Conservation (phyloP, 2,113 vertebrate genomes). For the Passer montanus region DNA sequence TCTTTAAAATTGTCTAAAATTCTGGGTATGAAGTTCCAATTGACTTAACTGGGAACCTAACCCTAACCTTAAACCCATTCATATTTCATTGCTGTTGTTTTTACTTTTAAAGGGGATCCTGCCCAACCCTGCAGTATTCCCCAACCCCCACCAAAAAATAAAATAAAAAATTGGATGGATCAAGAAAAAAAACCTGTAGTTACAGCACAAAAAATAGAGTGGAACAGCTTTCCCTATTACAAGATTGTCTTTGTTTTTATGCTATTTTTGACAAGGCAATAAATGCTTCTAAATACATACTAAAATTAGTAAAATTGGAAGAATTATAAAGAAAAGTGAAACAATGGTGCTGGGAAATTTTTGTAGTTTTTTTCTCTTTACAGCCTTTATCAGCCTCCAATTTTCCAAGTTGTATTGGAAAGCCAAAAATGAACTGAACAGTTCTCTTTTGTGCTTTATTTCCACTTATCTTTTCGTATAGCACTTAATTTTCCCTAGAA, state of each 20-base stretch:
- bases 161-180: neutral
- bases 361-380: neutral
- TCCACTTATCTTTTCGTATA: neutral
- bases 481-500: neutral
- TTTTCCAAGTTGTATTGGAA: neutral
- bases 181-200: neutral
- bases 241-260: neutral
- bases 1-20: neutral
- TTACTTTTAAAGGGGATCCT: neutral
- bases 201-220: neutral
- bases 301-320: neutral
- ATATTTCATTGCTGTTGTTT: neutral
- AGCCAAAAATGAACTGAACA: neutral
- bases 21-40: neutral
- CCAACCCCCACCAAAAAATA: neutral
- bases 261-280: neutral
- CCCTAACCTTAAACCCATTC: neutral
- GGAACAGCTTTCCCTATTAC: neutral
- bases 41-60: neutral
- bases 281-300: neutral
- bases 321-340: neutral
- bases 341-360: neutral
- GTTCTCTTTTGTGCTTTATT: neutral
- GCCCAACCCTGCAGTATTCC: fast-evolving
- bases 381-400: neutral